These are phyloP conservation scores for Ispidina lecontei DNA, from an alignment of 2,797 vertebrate species.

Conservation along the genomic window DNA sequence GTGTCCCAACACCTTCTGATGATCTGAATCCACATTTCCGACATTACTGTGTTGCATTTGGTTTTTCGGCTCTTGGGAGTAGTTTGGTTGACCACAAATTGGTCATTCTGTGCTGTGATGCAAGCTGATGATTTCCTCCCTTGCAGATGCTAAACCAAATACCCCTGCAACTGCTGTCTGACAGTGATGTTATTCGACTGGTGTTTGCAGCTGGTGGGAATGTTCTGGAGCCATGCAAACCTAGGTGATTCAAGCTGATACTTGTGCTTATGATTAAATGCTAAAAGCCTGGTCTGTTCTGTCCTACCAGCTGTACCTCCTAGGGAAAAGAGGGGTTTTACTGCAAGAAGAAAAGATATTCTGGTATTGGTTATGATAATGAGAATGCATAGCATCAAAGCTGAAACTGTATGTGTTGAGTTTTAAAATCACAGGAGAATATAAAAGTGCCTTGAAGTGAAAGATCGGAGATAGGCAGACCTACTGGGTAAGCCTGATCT, in stretches of 20 bases:
- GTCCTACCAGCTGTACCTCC: constrained; percentile 9
- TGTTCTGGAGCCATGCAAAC: not conserved
- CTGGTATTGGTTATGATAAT: not conserved
- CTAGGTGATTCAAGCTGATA: constrained; percentile 38
- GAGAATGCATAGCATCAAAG: constrained; percentile 6
- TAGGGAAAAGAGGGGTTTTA: constrained; percentile 2
- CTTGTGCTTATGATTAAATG: constrained; percentile 17
- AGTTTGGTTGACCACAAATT: constrained; percentile 36
- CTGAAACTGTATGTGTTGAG: not conserved
- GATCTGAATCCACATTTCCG: not conserved
- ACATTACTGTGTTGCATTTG: not conserved
- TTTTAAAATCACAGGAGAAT: constrained; percentile 41
- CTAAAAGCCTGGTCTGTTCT: constrained; percentile 38
- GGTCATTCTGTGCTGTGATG: constrained; percentile 26
- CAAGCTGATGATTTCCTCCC: not conserved
- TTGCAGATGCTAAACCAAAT: constrained; percentile 14
- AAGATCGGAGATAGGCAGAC: constrained; percentile 1
- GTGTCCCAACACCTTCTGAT: not conserved
- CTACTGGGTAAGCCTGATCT: not conserved
- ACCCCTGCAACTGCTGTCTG: not conserved
- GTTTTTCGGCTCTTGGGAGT: constrained; percentile 1
- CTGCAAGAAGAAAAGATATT: constrained; percentile 30
- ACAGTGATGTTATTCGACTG: not conserved
- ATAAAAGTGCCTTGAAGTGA: constrained; percentile 8
- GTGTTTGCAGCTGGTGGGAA: not conserved